Base-by-base conservation (phyloP, 2,113 vertebrate species). In the Stictonetta naevosa region DNA sequence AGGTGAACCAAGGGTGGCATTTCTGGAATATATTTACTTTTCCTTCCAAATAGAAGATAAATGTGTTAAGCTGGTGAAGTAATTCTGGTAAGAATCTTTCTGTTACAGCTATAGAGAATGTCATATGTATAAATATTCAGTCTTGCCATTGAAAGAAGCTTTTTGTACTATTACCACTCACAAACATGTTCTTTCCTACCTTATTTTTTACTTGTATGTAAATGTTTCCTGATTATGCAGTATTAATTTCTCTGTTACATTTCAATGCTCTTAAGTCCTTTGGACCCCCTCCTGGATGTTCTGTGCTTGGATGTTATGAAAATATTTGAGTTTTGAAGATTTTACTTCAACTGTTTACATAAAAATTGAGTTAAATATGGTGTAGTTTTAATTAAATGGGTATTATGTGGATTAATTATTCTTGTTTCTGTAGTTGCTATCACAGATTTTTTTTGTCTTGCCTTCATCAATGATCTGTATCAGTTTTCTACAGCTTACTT, bases 41-140 rank as follows among this genome's bases (percentile, higher is more conserved):
- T 75, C 31, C 56, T 93, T 96, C 38, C 36, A 83, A 19, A 31
- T 26, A 91, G 89, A 92, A 77, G 31, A 86, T 95, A 90, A 73
- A 97, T 97, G 96, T 79, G 42, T 86, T 92, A 94, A 93, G 33
- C 83, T 95, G 90, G 44, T n/a, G 38, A 52, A 88, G 58, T 90
- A 86, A 94, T 85, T 92, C 81, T 96, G 96, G 96, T 97, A 94
- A 97, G 95, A 88, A 23, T 67, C 50, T 92, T 96, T 29, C 10
- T 81, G 69, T 25, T 85, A 4, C 3, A 28, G 38, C 38, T 38
- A 38, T 11, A 38, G 22, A 46, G 38, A 85, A 46, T 79, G 31
- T 77, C 5, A 6, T 28, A 17, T 53, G 8, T 76, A 1, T 23
- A 64, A 34, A 2, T 59, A 36, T 50, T 38, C 40, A 72, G 12